Base-by-base conservation (phyloP, 1,140 invertebrate genomes). In the Drosophila lowei region DNA sequence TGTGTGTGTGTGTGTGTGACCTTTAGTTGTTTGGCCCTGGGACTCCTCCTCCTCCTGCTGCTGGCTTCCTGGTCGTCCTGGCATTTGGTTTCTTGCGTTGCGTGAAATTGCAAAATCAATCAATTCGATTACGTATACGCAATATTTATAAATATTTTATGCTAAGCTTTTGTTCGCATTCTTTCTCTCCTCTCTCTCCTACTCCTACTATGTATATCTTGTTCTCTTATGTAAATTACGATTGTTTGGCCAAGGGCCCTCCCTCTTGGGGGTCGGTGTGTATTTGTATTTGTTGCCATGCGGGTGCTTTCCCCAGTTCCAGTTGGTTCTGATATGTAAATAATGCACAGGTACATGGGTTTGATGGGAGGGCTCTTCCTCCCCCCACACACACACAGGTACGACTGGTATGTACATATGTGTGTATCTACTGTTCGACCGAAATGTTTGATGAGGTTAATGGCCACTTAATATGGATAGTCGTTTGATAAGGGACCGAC, bases 21-120 rank as follows among this genome's bases (percentile, higher is more conserved):
- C 53, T 65, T 49, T 58, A 41, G 21, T 43, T 52, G 41, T 21
- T 23, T 57, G 42, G 8, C 9, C 9, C 25, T 46, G 8, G 23
- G 13, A 23, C 18, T 30, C n/a, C 25, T 61, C 23, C 41, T 48
- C 44, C 43, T 60, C 34, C 18, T 53, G 42, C 28, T 30, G 41
- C n/a, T n/a, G n/a, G n/a, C n/a, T n/a, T n/a, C n/a, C 15, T 18
- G 13, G 30, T 34, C 55, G 43, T 71, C 55, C 60, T 54, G 50
- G 70, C 64, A 59, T 61, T 62, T 84, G 72, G 66, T 84, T 84
- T 72, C 62, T 38, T 38, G 47, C 41, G 56, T 76, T 84, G 79
- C 79, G 79, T 84, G 79, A 84, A 84, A 84, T 84, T 72, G 79
- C 79, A 68, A 84, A 84, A 84, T 84, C 79, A 84, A 84, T 84